Evolutionary conservation across 2,797 vertebrate species (phyloP).

Genomic region (Coluber constrictor): DNA sequence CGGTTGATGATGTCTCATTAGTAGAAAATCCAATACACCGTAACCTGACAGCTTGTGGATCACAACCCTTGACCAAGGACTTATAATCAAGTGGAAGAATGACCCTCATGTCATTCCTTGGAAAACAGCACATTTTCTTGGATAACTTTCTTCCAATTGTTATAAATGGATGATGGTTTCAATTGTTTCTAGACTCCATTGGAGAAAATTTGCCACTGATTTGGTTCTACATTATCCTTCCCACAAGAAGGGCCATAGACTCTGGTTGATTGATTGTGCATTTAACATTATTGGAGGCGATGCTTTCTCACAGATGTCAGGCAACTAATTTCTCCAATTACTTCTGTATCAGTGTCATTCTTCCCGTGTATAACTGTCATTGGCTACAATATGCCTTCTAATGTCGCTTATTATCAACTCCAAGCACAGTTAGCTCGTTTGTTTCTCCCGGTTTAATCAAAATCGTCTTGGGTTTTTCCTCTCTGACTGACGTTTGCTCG

Average conservation of each 20-base stretch:
- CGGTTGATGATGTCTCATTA: not conserved
- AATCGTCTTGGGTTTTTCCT: constrained; percentile 43
- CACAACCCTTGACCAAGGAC: not conserved
- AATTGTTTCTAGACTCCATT: constrained; percentile 38
- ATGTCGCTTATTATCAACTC: constrained; percentile 53
- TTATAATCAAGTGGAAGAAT: not conserved
- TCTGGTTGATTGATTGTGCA: constrained; percentile 61
- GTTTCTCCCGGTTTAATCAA: constrained; percentile 51
- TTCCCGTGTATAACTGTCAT: constrained; percentile 57
- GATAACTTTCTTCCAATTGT: not conserved
- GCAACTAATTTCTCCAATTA: constrained; percentile 65
- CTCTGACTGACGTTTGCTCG: constrained; percentile 37
- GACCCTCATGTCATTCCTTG: not conserved
- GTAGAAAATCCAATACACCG: not conserved
- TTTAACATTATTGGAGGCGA: constrained; percentile 63
- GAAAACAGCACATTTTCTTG: not conserved
- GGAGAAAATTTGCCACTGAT: constrained; percentile 23
- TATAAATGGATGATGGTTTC: constrained; percentile 42
- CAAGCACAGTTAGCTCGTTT: constrained; percentile 37
- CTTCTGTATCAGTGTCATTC: constrained; percentile 65
- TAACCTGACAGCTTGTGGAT: not conserved
- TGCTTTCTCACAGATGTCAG: constrained; percentile 59
- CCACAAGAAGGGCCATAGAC: constrained; percentile 39
- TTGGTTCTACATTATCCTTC: constrained; percentile 30
- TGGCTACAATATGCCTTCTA: constrained; percentile 45